Evolutionary conservation across 2,888 invertebrate genomes (phyloP), one percentile per base, ranked within the genome.

Genomic region (Agrypnus murinus): DNA sequence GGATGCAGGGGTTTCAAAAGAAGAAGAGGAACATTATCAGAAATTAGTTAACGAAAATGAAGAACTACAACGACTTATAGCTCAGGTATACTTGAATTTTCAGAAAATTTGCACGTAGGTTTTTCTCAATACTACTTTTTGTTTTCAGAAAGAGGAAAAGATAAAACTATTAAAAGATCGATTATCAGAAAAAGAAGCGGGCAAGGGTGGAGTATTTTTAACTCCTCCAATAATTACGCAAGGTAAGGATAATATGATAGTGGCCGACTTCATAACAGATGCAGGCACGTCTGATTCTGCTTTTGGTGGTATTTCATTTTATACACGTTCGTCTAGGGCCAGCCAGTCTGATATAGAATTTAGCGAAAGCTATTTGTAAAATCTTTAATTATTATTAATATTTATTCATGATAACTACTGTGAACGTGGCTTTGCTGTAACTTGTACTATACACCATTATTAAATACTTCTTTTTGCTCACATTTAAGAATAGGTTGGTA

Each of bases 11-110:
- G 89, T 92, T 80, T 94, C 94, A 32, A 95, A 94, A 78, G 98
- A 97, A 81, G 98, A 98, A 81, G 98, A 99, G 83, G 98, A 98
- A 85, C 90, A 94, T 74, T 97, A 97, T 86, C 94, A 96, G 81
- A 96, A 96, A 82, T 88, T 99, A 67, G 89, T 97, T 67, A 91
- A 91, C 74, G 99, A 99, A 87, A 99, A 99, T 86, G 98, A 98
- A 83, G 97, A 98, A 82, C 89, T 99, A 74, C 97, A 98, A 87
- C 93, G 94, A 87, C 92, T 98, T 78, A 98, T 99, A 83, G 91
- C 95, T 77, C 95, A 95, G 91, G 98, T 97, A 86, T 84, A 19
- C 50, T 46, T 59, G 65, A 25, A 45, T 59, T 86, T 84, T 31
- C 88, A 96, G 95, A 96, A 95, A 88, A 4, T 40, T 10, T 83